Evolutionary conservation across 1,140 invertebrate species (phyloP).

Genomic region (Samia ricini): DNA sequence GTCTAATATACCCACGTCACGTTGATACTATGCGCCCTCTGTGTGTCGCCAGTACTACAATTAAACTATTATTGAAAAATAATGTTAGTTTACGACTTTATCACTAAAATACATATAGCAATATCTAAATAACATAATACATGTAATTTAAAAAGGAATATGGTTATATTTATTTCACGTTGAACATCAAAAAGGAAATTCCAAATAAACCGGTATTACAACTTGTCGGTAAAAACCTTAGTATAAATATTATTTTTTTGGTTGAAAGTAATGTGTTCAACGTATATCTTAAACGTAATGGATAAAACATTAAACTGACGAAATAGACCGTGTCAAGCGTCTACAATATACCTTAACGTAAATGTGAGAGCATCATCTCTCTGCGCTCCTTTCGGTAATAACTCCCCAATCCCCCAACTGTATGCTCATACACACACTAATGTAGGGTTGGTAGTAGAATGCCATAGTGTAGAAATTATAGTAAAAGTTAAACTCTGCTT

Average conservation of each 20-base stretch:
- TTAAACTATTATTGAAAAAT: too few species aligned
- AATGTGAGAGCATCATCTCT: constrained; percentile 3
- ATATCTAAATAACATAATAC: too few species aligned
- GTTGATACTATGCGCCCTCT: too few species aligned
- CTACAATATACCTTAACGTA: constrained; percentile 3
- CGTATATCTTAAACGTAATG: neutral
- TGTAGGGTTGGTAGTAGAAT: neutral
- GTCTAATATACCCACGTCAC: too few species aligned
- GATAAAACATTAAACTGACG: constrained; percentile 1
- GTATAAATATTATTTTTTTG: neutral
- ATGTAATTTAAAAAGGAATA: too few species aligned
- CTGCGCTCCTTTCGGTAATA: constrained; percentile 9
- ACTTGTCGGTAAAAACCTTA: too few species aligned
- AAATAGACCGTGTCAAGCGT: constrained; percentile 7
- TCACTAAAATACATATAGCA: too few species aligned
- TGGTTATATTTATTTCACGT: too few species aligned
- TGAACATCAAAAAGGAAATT: too few species aligned
- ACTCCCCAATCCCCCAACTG: constrained; percentile 29
- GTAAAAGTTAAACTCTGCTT: neutral
- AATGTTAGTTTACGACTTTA: too few species aligned
- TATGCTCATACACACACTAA: neutral
- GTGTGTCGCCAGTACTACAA: too few species aligned
- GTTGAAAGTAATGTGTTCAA: neutral
- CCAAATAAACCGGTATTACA: too few species aligned
- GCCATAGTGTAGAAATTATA: neutral